A percentile compares a stretch with the other conserved stretches of the same genome.
These are phyloP conservation scores for Proisotoma minuta DNA, from an alignment of 2,888 invertebrate genomes.

Conservation along the genomic window DNA sequence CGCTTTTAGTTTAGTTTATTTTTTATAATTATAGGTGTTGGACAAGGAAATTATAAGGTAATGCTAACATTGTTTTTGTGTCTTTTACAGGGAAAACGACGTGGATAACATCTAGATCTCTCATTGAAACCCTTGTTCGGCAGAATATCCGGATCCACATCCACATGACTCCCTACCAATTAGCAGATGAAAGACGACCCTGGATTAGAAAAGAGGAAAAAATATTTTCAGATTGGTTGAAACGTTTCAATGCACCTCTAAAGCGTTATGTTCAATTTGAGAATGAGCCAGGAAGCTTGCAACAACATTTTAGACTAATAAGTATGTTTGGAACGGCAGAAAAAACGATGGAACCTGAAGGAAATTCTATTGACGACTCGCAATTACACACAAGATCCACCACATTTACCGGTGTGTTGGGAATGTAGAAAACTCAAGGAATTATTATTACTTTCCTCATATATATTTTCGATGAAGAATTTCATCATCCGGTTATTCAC, in stretches of 20 bases:
- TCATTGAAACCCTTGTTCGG: constrained; percentile 68
- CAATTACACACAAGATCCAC: constrained; percentile 3
- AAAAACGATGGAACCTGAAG: constrained; percentile 18
- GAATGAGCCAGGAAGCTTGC: constrained; percentile 57
- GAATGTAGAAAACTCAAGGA: constrained; percentile 6
- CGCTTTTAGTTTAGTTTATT: not conserved
- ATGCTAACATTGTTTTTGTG: constrained; percentile 52
- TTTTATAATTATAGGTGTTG: too few species aligned
- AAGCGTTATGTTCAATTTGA: constrained; percentile 62
- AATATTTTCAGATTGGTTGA: constrained; percentile 65
- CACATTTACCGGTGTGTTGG: constrained; percentile 6
- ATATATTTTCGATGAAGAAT: too few species aligned
- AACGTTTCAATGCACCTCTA: constrained; percentile 64
- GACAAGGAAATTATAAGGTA: too few species aligned
- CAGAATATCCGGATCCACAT: constrained; percentile 67
- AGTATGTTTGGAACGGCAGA: constrained; percentile 55
- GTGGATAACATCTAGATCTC: constrained; percentile 73
- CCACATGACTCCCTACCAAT: constrained; percentile 88
- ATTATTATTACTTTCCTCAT: too few species aligned
- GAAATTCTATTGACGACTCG: not conserved
- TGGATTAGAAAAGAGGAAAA: constrained; percentile 83
- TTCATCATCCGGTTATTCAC: too few species aligned
- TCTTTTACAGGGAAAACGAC: constrained; percentile 77
- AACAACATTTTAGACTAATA: constrained; percentile 73
- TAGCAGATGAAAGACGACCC: constrained; percentile 69